A percentile compares a stretch with the other conserved stretches of the same genome.
These are phyloP conservation scores for Phacellophora camtschatica DNA, from an alignment of 30 jellyfish, hydroid and myxozoan genomes.

Conservation along the genomic window DNA sequence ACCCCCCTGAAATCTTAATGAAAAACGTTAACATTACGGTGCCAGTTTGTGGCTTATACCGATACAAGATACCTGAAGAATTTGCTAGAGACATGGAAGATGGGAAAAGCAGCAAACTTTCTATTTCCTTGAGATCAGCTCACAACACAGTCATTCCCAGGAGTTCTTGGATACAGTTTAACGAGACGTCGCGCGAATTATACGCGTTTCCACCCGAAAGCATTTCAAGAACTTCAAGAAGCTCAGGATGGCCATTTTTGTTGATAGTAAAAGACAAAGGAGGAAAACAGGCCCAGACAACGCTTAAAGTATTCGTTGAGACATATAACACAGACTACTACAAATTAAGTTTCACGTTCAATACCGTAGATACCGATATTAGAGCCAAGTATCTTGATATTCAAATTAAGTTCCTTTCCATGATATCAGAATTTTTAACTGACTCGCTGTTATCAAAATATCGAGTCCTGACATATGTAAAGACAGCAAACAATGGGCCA, in stretches of 20 bases:
- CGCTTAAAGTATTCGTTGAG: slow-evolving; percentile 6
- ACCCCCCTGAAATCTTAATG: slow-evolving; percentile 78
- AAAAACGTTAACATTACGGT: slow-evolving; percentile 37
- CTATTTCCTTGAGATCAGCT: slow-evolving; percentile 40
- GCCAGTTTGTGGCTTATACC: slow-evolving; percentile 75
- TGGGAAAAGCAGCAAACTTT: slow-evolving; percentile 59
- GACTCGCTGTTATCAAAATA: slow-evolving; percentile 37
- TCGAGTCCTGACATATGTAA: slow-evolving; percentile 47
- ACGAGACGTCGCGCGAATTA: slow-evolving; percentile 55
- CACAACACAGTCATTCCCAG: slow-evolving; percentile 15
- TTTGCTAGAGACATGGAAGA: slow-evolving; percentile 79
- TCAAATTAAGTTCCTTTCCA: slow-evolving; percentile 49
- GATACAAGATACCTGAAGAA: slow-evolving; percentile 21
- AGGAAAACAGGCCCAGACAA: slow-evolving; percentile 31
- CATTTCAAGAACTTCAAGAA: slow-evolving; percentile 25
- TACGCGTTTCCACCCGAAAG: slow-evolving; percentile 71
- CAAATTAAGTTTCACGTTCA: slow-evolving; percentile 31
- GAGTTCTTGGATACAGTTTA: slow-evolving; percentile 77
- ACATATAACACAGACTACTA: neutral
- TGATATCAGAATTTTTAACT: slow-evolving; percentile 34
- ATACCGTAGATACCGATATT: slow-evolving; percentile 2
- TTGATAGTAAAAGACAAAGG: slow-evolving; percentile 52
- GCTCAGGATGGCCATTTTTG: slow-evolving; percentile 47
- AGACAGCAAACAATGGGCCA: slow-evolving; percentile 37
- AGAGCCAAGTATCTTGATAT: slow-evolving; percentile 56